A percentile compares a stretch with the other conserved stretches of the same genome.
Conservation (phyloP, 2,888 invertebrate genomes). For the Sminthurinus aureus region DNA sequence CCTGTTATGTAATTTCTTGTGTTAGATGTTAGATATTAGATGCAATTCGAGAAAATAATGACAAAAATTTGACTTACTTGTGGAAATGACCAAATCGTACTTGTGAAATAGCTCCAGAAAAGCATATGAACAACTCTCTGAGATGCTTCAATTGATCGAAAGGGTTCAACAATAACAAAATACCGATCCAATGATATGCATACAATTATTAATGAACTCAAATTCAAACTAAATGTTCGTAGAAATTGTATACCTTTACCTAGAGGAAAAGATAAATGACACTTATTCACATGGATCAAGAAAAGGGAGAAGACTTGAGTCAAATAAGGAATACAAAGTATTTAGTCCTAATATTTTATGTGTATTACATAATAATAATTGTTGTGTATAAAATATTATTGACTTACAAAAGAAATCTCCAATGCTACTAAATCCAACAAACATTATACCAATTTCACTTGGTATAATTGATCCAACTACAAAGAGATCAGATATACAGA, state of each 20-base stretch:
- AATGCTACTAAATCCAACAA: neutral
- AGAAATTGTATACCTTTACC: neutral
- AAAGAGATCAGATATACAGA: slow-evolving; percentile 47
- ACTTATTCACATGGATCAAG: neutral
- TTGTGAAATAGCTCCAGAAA: neutral
- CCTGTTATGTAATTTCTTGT: no score
- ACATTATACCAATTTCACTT: slow-evolving; percentile 27
- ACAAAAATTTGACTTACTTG: no score
- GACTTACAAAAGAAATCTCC: slow-evolving; percentile 13
- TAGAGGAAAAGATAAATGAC: neutral
- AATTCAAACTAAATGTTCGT: neutral
- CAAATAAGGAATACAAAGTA: neutral
- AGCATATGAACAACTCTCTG: neutral
- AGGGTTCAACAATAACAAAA: neutral
- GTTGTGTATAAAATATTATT: neutral
- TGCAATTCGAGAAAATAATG: no score
- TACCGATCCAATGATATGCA: neutral
- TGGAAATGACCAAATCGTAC: neutral
- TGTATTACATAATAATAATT: neutral
- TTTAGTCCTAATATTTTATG: neutral
- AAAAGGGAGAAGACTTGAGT: neutral
- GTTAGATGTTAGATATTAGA: no score
- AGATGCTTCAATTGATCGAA: neutral
- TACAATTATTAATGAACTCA: neutral
- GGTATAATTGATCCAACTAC: slow-evolving; percentile 31